Evolutionary conservation across 2,888 invertebrate genomes (phyloP).

Genomic region (Calameuta filiformis): DNA sequence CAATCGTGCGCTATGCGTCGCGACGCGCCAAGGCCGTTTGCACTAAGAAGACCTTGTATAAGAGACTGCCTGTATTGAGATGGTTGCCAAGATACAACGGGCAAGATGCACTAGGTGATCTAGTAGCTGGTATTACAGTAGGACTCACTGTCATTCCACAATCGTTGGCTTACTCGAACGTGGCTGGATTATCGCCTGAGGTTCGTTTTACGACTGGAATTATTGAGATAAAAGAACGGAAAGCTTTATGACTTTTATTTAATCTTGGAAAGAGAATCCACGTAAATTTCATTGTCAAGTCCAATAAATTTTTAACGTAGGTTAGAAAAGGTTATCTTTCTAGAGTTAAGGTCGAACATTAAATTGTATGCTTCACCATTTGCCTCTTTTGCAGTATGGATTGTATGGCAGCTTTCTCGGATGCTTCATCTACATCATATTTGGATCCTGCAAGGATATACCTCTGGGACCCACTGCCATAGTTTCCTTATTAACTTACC

Average conservation of each 20-base stretch:
- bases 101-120: conserved; percentile 82
- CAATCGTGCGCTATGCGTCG: conserved; percentile 63
- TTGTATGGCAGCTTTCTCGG: conserved; percentile 94
- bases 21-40: conserved; percentile 68
- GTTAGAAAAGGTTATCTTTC: too few relatives aligned
- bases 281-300: too few relatives aligned
- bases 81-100: conserved; percentile 85
- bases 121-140: conserved; percentile 92
- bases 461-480: conserved; percentile 95
- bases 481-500: conserved; percentile 86
- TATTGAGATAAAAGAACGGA: background rate
- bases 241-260: background rate
- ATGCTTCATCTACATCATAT: conserved; percentile 88
- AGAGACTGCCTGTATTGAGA: conserved; percentile 77
- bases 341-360: background rate
- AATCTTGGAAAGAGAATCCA: background rate
- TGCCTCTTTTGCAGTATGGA: conserved; percentile 76
- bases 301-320: too few relatives aligned
- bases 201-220: conserved; percentile 57
- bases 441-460: conserved; percentile 93
- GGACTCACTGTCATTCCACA: conserved; percentile 95
- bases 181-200: conserved; percentile 81
- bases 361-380: conserved; percentile 12
- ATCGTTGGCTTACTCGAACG: conserved; percentile 83
- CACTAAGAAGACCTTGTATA: conserved; percentile 78